These are phyloP conservation scores for Hypomecis atomaria DNA, from an alignment of 2,888 invertebrate species.

Conservation along the genomic window DNA sequence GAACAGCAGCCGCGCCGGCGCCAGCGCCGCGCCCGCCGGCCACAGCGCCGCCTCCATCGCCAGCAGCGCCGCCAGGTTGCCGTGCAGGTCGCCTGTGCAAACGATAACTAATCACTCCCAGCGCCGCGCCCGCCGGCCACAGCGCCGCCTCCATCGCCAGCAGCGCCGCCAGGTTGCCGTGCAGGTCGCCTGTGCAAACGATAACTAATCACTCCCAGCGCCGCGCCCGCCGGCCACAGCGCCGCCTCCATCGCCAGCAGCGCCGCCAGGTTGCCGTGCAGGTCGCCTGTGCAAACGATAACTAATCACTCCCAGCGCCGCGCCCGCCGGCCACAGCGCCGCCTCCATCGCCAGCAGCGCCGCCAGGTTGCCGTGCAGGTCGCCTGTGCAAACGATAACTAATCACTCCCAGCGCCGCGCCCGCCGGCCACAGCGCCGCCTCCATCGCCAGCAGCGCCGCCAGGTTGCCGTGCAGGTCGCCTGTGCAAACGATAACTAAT, in stretches of 20 bases:
- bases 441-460: too few species aligned
- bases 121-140: conserved; percentile 87
- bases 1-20: conserved; percentile 87
- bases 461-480: too few species aligned
- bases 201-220: conserved; percentile 56
- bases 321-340: conserved; percentile 88
- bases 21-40: conserved; percentile 87
- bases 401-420: too few species aligned
- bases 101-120: conserved; percentile 47
- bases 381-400: conserved; percentile 74
- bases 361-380: conserved; percentile 89
- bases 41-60: conserved; percentile 89
- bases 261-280: conserved; percentile 90
- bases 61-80: conserved; percentile 88
- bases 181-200: conserved; percentile 86
- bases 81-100: conserved; percentile 88
- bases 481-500: neutral
- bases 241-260: conserved; percentile 88
- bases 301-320: conserved; percentile 65
- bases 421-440: too few species aligned
- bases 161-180: conserved; percentile 89
- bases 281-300: conserved; percentile 82
- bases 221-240: conserved; percentile 88
- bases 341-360: conserved; percentile 89
- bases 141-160: conserved; percentile 88